Evolutionary conservation across 1,140 invertebrate species (phyloP).

Genomic region (Pinna nobilis): DNA sequence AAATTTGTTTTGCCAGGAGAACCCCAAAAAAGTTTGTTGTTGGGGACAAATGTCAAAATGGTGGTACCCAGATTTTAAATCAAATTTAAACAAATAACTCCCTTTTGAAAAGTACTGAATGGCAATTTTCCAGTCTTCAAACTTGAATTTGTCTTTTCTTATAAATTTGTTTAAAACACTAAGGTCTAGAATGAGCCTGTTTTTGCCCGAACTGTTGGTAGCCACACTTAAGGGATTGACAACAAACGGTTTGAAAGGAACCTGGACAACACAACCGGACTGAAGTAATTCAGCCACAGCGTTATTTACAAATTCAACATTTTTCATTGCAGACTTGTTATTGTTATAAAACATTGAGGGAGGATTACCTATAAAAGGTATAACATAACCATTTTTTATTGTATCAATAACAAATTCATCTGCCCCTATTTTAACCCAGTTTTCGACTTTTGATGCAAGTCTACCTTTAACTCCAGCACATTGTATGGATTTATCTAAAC

Average conservation of each 20-base stretch:
- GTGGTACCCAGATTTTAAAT: too few relatives aligned
- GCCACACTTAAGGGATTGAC: conserved; percentile 33
- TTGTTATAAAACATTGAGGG: conserved; percentile 9
- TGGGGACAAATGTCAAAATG: conserved; percentile 14
- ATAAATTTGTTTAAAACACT: neutral
- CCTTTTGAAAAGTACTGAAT: neutral
- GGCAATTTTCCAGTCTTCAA: conserved; percentile 10
- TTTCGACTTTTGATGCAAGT: conserved; percentile 8
- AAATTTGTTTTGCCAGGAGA: conserved; percentile 13
- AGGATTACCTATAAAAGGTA: conserved; percentile 28
- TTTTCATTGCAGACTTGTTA: conserved; percentile 25
- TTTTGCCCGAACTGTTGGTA: conserved; percentile 13
- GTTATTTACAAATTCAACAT: conserved; percentile 20
- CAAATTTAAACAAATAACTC: too few relatives aligned
- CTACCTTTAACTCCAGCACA: conserved; percentile 21
- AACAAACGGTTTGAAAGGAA: conserved; percentile 5
- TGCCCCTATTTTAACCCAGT: conserved; percentile 22
- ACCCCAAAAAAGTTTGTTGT: conserved; percentile 5
- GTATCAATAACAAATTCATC: conserved; percentile 24
- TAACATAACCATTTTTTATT: conserved; percentile 31
- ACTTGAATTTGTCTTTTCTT: conserved; percentile 10
- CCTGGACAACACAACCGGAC: conserved; percentile 20
- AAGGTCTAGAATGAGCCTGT: conserved; percentile 24
- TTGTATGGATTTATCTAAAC: too few relatives aligned
- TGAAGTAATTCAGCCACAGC: conserved; percentile 22